Evolutionary conservation across 2,888 invertebrate genomes (phyloP).

Genomic region (Lasioglossum morio): DNA sequence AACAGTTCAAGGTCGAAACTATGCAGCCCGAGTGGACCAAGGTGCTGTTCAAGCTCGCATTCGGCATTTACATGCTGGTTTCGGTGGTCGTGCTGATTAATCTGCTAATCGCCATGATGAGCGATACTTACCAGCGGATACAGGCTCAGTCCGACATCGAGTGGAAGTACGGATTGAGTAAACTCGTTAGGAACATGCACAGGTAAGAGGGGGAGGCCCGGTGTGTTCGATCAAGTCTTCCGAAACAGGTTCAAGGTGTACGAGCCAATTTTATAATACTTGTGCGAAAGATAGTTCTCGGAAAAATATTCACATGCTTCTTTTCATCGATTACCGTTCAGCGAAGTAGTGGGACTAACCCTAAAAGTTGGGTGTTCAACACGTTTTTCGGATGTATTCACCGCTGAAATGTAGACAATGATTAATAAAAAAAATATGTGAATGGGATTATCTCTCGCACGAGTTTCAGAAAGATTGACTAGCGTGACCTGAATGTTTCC

Average conservation of each 20-base stretch:
- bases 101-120: slow-evolving; percentile 99
- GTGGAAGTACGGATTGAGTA: slow-evolving; percentile 99
- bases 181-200: slow-evolving; percentile 99
- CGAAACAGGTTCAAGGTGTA: neutral
- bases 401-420: no score
- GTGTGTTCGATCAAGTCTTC: slow-evolving; percentile 1
- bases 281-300: neutral
- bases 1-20: slow-evolving; percentile 90
- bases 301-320: neutral
- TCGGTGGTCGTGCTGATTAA: slow-evolving; percentile 99
- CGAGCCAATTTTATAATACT: neutral
- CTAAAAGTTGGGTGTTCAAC: neutral
- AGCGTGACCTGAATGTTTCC: neutral
- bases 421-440: neutral
- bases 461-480: neutral
- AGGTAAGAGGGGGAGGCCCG: slow-evolving; percentile 72
- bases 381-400: neutral
- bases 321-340: neutral
- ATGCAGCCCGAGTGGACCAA: slow-evolving; percentile 93
- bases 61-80: slow-evolving; percentile 99
- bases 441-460: neutral
- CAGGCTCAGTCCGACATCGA: slow-evolving; percentile 99
- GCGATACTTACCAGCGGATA: slow-evolving; percentile 99
- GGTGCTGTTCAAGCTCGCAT: slow-evolving; percentile 94
- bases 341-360: fast-evolving